Evolutionary conservation across 2,113 vertebrate genomes (phyloP).

Genomic region (Indri indri): DNA sequence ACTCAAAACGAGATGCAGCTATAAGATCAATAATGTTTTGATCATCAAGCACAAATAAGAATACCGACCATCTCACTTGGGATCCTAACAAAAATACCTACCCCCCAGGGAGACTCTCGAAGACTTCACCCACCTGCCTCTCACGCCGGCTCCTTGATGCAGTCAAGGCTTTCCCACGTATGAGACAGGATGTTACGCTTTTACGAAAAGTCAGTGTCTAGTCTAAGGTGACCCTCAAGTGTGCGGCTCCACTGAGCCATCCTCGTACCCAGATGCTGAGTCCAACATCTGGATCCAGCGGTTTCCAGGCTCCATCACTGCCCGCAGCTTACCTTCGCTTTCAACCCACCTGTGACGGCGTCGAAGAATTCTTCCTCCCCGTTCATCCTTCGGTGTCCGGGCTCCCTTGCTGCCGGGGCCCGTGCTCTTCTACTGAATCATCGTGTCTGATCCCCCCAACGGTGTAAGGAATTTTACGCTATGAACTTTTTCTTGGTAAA

Average conservation of each 20-base stretch:
- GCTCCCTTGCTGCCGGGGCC: not conserved
- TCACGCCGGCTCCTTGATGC: not conserved
- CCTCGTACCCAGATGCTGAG: fast-evolving
- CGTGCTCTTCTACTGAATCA: constrained; percentile 71
- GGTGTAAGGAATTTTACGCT: not conserved
- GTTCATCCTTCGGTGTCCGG: constrained; percentile 88
- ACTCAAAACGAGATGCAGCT: fast-evolving
- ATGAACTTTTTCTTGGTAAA: constrained; percentile 37
- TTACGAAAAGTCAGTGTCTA: fast-evolving
- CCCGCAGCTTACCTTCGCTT: not conserved
- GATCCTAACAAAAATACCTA: not conserved
- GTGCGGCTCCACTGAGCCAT: not conserved
- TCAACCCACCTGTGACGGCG: constrained; percentile 93
- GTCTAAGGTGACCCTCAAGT: fast-evolving
- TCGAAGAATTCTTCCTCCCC: constrained; percentile 98
- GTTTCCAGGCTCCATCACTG: fast-evolving
- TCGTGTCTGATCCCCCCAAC: not conserved
- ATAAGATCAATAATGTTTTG: fast-evolving
- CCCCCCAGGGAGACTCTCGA: not conserved
- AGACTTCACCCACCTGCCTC: not conserved
- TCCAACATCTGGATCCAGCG: fast-evolving
- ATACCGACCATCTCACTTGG: not conserved
- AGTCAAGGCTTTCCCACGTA: not conserved
- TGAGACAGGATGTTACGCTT: not conserved
- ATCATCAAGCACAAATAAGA: not conserved